These are phyloP conservation scores for Petrolisthes manimaculis DNA, from an alignment of 2,888 invertebrate genomes.

Conservation along the genomic window DNA sequence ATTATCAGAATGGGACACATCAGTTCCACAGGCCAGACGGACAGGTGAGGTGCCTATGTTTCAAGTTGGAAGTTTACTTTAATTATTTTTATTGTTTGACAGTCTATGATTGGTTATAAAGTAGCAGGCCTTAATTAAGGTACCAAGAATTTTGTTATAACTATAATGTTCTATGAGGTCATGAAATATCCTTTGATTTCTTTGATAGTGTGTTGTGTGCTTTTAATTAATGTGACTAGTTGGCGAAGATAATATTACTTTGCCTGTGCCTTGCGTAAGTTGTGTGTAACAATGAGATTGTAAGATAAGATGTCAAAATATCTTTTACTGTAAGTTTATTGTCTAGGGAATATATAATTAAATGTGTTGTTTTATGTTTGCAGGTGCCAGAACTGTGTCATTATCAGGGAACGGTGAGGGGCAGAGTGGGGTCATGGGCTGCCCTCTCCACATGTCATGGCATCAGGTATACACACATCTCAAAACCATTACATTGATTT, in stretches of 20 bases:
- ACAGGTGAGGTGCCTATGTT: constrained; percentile 72
- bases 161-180: no score
- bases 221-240: no score
- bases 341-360: no score
- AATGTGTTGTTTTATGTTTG: constrained; percentile 60
- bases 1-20: constrained; percentile 75
- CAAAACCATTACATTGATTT: not conserved
- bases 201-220: no score
- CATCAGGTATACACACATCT: constrained; percentile 69
- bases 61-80: constrained; percentile 22
- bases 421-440: constrained; percentile 80
- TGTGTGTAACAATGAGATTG: not conserved
- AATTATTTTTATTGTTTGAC: not conserved
- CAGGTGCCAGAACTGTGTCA: constrained; percentile 83
- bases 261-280: not conserved
- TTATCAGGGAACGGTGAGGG: constrained; percentile 82
- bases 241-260: no score
- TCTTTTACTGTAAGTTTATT: not conserved
- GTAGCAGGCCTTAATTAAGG: no score
- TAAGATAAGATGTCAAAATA: not conserved
- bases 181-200: no score
- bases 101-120: no score
- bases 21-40: constrained; percentile 74
- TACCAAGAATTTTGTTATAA: no score
- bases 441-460: constrained; percentile 87